Conservation (phyloP, 1,140 invertebrate species). For the Ridgeia piscesae region DNA sequence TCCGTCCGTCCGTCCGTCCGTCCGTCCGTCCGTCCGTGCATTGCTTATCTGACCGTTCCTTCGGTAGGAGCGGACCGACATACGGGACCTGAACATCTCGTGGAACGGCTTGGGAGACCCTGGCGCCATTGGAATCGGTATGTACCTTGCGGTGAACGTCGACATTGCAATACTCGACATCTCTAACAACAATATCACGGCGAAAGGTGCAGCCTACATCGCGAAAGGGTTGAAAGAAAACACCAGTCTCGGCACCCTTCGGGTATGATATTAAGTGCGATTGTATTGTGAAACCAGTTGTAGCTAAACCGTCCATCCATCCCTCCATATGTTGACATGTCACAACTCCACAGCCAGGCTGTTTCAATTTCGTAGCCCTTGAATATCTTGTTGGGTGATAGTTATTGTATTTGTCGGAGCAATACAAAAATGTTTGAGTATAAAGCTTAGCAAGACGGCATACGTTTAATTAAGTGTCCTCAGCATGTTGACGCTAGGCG, state of each 20-base stretch:
- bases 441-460: too few species aligned
- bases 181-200: neutral
- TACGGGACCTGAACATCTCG: neutral
- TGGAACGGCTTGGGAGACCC: conserved; percentile 7
- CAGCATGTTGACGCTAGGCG: too few species aligned
- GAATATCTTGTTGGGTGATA: too few species aligned
- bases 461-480: too few species aligned
- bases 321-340: too few species aligned
- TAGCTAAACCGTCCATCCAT: too few species aligned
- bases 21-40: neutral
- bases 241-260: neutral
- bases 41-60: neutral
- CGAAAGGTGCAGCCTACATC: neutral
- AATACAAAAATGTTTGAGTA: too few species aligned
- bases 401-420: too few species aligned
- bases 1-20: too few species aligned
- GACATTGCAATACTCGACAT: neutral
- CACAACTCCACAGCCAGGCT: too few species aligned
- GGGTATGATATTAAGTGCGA: neutral
- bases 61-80: neutral
- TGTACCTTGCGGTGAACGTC: neutral
- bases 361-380: too few species aligned
- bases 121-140: neutral
- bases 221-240: neutral
- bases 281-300: too few species aligned